Base-by-base conservation (phyloP, 2,113 vertebrate species). In the Vanacampus margaritifer region DNA sequence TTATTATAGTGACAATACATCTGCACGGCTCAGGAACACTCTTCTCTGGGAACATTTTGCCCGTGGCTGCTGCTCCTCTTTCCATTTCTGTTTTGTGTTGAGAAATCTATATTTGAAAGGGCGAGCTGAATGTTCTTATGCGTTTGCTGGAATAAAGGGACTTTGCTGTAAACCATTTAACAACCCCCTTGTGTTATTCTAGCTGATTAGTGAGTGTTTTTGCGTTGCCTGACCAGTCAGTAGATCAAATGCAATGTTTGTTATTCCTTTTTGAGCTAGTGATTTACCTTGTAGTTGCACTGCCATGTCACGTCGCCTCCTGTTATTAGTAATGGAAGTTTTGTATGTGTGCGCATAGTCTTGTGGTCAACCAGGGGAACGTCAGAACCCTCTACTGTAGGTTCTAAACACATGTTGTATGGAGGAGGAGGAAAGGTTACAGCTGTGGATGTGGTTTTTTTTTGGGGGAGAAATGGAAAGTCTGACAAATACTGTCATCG, bases 381-480 rank as follows among this genome's bases (percentile, higher is more conserved):
- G 70, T 67, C 64, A 23, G 35, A 54, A 51, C 5, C 10, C 75
- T 65, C 21, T 46, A n/a, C n/a, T n/a, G n/a, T n/a, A 10, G 54
- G 59, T 64, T 72, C 45, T 66, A 73, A 71, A 46, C 16, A 36
- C 56, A 64, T 68, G 32, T 32, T 69, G 16, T 28, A 12, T 58
- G 16, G 46, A 35, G 1, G 62, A 26, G 16, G 46, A 35, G 1
- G 62, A 26, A 67, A 77, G 65, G 23, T 62, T 14, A 65, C 48
- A 21, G 28, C 51, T 67, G 41, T 62, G 68, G 46, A 36, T 69
- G 21, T 65, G n/a, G 60, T 78, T 65, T 73, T 45, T 19, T 45
- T 3, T 14, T 24, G 50, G n/a, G 50, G 21, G 50, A 58, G 64
- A 79, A 81, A 73, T 76, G 78, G 79, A 88, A 84, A 88, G 73